phyloP scores from a whole-genome alignment of 2,113 vertebrate genomes.

The Plotosus lineatus region DNA sequence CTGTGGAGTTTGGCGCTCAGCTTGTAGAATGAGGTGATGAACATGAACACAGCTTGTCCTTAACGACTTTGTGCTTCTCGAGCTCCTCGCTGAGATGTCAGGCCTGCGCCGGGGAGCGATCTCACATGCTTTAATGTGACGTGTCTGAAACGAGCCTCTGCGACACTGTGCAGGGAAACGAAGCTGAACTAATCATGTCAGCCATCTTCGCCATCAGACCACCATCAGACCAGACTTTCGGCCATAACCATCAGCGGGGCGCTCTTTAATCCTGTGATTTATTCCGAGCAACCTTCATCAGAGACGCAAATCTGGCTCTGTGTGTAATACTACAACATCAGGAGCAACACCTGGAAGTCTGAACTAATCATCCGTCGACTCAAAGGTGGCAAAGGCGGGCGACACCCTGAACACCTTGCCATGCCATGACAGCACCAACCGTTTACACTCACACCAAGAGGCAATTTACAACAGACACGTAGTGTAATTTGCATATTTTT shows the following conservation, averaged over 20 bases:
- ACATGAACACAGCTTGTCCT: constrained; percentile 38
- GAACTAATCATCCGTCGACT: too few species aligned
- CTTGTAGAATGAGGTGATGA: constrained; percentile 25
- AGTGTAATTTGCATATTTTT: too few species aligned
- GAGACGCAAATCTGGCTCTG: background rate
- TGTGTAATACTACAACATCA: background rate
- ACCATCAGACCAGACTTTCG: constrained; percentile 9
- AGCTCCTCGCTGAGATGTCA: constrained; percentile 29
- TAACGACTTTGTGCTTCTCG: constrained; percentile 21
- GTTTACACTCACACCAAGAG: too few species aligned
- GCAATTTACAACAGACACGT: too few species aligned
- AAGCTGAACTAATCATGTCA: constrained; percentile 16
- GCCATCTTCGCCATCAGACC: background rate
- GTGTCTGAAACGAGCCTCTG: background rate
- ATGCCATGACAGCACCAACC: too few species aligned
- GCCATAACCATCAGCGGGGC: background rate
- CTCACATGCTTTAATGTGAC: constrained; percentile 42
- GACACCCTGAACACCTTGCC: too few species aligned
- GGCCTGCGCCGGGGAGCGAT: constrained; percentile 23
- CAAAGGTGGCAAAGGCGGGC: too few species aligned
- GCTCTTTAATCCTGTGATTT: constrained; percentile 19
- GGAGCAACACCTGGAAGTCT: too few species aligned
- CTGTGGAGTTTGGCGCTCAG: constrained; percentile 26
- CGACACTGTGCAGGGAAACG: background rate
- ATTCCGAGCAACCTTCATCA: background rate